Base-by-base conservation (phyloP, 2,113 vertebrate species). In the Datnioides undecimradiatus region DNA sequence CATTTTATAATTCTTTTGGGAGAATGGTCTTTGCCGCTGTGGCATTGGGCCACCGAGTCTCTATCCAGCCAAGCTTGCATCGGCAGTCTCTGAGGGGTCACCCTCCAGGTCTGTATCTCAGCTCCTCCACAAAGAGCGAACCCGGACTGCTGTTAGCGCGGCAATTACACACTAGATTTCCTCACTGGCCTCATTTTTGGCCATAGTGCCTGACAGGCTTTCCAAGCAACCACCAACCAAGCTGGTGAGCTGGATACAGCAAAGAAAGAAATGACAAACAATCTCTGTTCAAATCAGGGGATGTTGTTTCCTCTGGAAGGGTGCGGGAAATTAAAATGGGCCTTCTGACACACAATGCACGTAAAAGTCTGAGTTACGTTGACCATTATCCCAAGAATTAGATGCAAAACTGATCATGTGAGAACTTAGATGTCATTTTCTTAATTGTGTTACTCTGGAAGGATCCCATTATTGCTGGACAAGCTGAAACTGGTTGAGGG, bases 151-250 rank as follows among this genome's bases (percentile, higher is more conserved):
- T 63, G 68, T 80, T 68, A 74, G 51, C 40, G 45, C 43, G 45
- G 67, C 80, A 87, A 91, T 88, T 86, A 87, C 86, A 91, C 69
- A 83, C 73, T 66, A 54, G 43, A 80, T 87, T 87, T 88, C 65
- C 78, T 86, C 68, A 40, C 46, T 57, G 78, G 73, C 73, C 69
- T 81, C 49, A 29, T 76, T 80, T 86, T 14, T 67, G 21, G 63
- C 60, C 45, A 31, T 14, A 34, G 71, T 76, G 77, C 67, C 74
- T 74, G 51, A 62, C 27, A 46, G 48, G 78, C 75, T 77, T 75
- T 74, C 49, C 59, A 52, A 69, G 63, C 41, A 55, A 58, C 66
- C 64, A 33, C 73, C 63, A 36, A 73, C 58, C 41, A 57, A 40
- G 66, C 52, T 62, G 73, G 43, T 59, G 58, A 58, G 69, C 45